Conservation (phyloP, 2,888 invertebrate genomes). For the Aquatica leii region DNA sequence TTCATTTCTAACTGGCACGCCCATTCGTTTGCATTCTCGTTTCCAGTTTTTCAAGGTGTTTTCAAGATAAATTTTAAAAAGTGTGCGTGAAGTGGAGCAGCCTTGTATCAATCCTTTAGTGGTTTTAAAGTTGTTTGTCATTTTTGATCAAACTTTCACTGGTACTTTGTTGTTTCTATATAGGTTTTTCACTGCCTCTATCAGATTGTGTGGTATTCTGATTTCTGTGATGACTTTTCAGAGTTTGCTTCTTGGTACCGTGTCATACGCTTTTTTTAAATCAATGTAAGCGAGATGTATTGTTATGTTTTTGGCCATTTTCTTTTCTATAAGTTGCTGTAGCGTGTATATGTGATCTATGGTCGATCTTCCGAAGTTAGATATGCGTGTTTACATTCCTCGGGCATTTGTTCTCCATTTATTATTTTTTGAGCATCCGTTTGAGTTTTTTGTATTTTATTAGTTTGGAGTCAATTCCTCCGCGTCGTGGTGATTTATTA, state of each 20-base stretch:
- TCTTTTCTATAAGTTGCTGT: slow-evolving; percentile 10
- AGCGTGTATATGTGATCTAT: background rate
- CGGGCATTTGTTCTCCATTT: background rate
- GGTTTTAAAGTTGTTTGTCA: background rate
- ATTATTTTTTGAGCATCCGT: background rate
- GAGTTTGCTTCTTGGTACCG: slow-evolving; percentile 15
- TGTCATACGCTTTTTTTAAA: slow-evolving; percentile 9
- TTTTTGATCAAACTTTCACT: background rate
- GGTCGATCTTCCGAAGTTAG: background rate
- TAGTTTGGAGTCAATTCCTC: background rate
- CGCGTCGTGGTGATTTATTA: background rate
- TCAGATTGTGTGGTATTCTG: background rate
- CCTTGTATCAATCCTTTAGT: slow-evolving; percentile 9
- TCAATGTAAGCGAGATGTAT: slow-evolving; percentile 1
- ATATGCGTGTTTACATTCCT: background rate
- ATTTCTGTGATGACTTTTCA: slow-evolving; percentile 14
- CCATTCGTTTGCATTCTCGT: slow-evolving; percentile 13
- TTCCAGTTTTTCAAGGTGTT: slow-evolving; percentile 12
- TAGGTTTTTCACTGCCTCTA: slow-evolving; percentile 4
- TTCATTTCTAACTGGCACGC: slow-evolving; percentile 5
- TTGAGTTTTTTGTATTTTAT: background rate
- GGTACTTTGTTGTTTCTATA: slow-evolving; percentile 3
- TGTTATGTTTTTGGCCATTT: background rate
- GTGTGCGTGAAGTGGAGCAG: slow-evolving; percentile 17
- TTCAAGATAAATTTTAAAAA: slow-evolving; percentile 21